phyloP scores from a whole-genome alignment of 2,113 vertebrate genomes.

The Cottus gobio region DNA sequence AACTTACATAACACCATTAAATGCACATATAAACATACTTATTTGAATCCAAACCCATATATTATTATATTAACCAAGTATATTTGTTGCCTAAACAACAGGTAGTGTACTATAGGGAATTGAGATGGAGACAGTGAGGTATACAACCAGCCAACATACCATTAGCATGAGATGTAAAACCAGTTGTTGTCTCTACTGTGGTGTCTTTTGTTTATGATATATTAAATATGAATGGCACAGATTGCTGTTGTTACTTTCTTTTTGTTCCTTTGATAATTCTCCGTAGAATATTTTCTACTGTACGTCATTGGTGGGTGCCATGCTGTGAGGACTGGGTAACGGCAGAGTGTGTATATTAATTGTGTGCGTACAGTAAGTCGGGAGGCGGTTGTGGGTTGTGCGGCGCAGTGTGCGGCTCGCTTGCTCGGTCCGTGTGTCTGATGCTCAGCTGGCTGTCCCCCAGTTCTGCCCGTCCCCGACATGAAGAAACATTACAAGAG shows the following conservation, averaged over 20 bases:
- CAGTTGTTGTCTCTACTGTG: constrained; percentile 1
- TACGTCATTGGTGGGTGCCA: constrained; percentile 21
- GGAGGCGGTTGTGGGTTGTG: constrained; percentile 12
- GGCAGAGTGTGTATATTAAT: background rate
- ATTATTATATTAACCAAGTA: background rate
- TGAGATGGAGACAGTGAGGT: constrained; percentile 1
- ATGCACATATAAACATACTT: background rate
- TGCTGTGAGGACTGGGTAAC: constrained; percentile 13
- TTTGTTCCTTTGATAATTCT: constrained; percentile 17
- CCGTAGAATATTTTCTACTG: constrained; percentile 15
- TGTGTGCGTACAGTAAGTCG: constrained; percentile 1
- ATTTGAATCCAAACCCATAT: background rate
- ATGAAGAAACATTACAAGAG: constrained; percentile 69
- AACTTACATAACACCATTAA: background rate
- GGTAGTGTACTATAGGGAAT: background rate
- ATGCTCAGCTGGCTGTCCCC: constrained; percentile 47
- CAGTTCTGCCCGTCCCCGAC: constrained; percentile 61
- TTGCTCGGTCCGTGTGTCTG: constrained; percentile 18
- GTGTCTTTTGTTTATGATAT: background rate
- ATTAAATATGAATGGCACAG: constrained; percentile 28
- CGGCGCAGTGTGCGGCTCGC: background rate
- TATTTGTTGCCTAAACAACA: background rate
- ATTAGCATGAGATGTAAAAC: background rate
- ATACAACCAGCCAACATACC: background rate
- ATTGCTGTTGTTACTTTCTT: constrained; percentile 30